These are phyloP conservation scores for Drusus annulatus DNA, from an alignment of 1,140 invertebrate species.

Conservation along the genomic window DNA sequence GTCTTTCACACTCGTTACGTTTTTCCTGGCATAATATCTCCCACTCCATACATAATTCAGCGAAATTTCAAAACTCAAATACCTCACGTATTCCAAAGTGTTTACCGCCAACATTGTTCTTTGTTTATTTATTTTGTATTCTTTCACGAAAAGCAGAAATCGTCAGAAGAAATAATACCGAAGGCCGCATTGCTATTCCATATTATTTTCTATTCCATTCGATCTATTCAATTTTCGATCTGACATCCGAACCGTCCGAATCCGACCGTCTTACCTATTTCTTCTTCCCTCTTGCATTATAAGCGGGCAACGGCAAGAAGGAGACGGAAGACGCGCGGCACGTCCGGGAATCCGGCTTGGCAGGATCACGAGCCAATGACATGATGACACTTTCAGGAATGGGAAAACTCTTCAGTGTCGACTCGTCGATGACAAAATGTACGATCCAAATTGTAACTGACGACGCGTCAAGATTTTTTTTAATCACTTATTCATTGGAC, in stretches of 20 bases:
- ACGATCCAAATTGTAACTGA: slow-evolving; percentile 20
- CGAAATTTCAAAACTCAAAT: slow-evolving; percentile 31
- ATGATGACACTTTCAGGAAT: slow-evolving; percentile 35
- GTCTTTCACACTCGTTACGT: slow-evolving; percentile 8
- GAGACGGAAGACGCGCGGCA: background rate
- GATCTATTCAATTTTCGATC: slow-evolving; percentile 46
- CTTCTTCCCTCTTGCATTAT: slow-evolving; percentile 4
- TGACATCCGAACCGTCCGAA: background rate
- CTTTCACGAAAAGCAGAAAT: background rate
- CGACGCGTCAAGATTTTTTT: background rate
- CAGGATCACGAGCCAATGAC: slow-evolving; percentile 33
- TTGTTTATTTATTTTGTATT: slow-evolving; percentile 22
- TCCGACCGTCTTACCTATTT: background rate
- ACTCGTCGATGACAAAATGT: slow-evolving; percentile 30
- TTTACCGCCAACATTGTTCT: slow-evolving; percentile 26
- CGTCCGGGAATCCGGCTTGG: slow-evolving; percentile 5
- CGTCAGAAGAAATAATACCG: slow-evolving; percentile 22
- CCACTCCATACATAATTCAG: slow-evolving; percentile 33
- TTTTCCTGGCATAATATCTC: slow-evolving; percentile 19
- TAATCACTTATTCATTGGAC: slow-evolving; percentile 25
- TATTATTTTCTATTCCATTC: slow-evolving; percentile 29
- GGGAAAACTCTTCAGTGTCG: slow-evolving; percentile 35
- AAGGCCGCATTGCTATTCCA: slow-evolving; percentile 38
- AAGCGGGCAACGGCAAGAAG: background rate
- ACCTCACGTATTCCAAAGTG: slow-evolving; percentile 19